Evolutionary conservation across 2,113 vertebrate species (phyloP), one percentile per base, ranked within the genome.

Genomic region (Sorex araneus): DNA sequence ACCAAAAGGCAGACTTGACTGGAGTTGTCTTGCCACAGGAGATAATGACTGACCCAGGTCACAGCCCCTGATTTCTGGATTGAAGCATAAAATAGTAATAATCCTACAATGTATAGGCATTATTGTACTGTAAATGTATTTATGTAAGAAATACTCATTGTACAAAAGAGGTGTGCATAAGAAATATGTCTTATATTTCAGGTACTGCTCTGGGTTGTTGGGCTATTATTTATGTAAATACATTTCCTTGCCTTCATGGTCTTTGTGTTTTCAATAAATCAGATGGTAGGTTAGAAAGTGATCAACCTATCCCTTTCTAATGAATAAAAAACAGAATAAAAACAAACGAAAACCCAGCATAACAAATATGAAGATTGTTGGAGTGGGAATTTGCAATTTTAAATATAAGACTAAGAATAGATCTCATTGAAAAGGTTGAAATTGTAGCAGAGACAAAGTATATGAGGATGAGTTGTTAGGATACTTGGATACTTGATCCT

Each of bases 381-480:
- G 47, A 70, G 45, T 87, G 36, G 10, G 32, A 84, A 50, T 25
- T 95, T 60, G 36, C 25, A 90, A 18, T 87, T 90, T 87, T 89
- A 82, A 89, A 71, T 80, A 74, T n/a, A 76, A 54, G 40, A 70
- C 60, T 81, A 28, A 88, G 77, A 86, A 21, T 54, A 67, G 74
- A 84, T 64, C 34, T 89, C 27, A 77, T 67, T 94, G 69, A 89
- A 64, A 85, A 93, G 54, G 13, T 94, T 94, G 82, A 79, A 30
- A 69, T 64, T 92, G 78, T 79, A 87, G 66, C n/a, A 78, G 74
- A 86, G 47, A 86, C 36, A 71, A 40, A 74, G 63, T 9, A 78
- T 83, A 23, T 79, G 87, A 90, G 23, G 27, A 11, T 84, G 86
- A 87, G 85, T 36, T 88, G 47, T n/a, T 50, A 50, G 73, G 23